Evolutionary conservation across 1,140 invertebrate genomes (phyloP), one percentile per base, ranked within the genome.

Genomic region (Heliconius hewitsoni): DNA sequence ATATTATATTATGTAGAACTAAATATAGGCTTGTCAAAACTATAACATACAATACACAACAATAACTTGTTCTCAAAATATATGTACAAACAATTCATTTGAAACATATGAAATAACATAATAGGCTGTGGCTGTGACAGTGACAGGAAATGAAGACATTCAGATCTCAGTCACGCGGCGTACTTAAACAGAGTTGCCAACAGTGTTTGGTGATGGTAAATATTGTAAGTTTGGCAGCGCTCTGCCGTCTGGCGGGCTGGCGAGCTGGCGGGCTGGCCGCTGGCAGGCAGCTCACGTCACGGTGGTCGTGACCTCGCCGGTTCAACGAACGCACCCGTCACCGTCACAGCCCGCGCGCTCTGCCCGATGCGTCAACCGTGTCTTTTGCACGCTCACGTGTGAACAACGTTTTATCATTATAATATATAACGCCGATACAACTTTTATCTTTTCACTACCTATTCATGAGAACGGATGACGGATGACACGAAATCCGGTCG

Each of bases 281-380:
- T 76, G 72, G 79, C 79, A 85, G 82, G 82, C 84, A 80, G 74
- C 80, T 82, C 86, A 86, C 85, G 89, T 89, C 89, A 89, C 85
- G 79, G 77, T 88, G 88, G 86, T 90, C 90, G 85, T 91, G 90
- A 90, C 90, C 90, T 89, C 90, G 87, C 66, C 85, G 87, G 90
- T 89, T 91, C 90, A 91, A 91, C 87, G 90, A 86, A 89, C 89
- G 89, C 79, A 81, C 84, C 77, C 85, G 85, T 83, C 84, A 82
- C 84, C 84, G 84, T 90, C 89, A 89, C 86, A 84, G 86, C 79
- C 34, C 74, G 78, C 85, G 82, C 83, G 75, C 85, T 74, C 75
- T 42, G 84, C 76, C 75, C 81, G 85, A 87, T 85, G 85, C 88
- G 85, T 86, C 89, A 89, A 82, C 84, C 81, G 84, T 84, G 80